Evolutionary conservation across 1,140 invertebrate species (phyloP).

Genomic region (Platyura marginata): DNA sequence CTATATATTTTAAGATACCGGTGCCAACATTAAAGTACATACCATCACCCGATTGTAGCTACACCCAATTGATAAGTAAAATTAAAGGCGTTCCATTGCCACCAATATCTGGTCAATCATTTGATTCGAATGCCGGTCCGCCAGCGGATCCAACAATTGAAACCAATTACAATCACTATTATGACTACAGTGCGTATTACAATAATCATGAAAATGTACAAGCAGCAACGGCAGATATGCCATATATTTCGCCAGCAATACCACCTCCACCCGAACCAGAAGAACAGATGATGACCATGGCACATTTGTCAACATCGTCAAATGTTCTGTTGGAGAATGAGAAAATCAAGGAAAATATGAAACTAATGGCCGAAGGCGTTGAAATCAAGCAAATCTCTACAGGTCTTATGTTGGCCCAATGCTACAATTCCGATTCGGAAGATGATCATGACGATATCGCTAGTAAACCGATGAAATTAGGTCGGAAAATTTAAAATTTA

Average conservation of each 20-base stretch:
- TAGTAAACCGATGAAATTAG: background rate
- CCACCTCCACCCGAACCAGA: too few species aligned
- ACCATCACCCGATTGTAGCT: slow-evolving; percentile 64
- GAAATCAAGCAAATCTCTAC: slow-evolving; percentile 24
- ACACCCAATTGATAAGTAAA: slow-evolving; percentile 65
- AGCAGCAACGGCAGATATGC: too few species aligned
- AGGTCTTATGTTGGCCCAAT: slow-evolving; percentile 33
- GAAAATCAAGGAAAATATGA: slow-evolving; percentile 8
- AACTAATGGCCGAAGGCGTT: slow-evolving; percentile 3
- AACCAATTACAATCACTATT: too few species aligned
- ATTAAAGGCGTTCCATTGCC: slow-evolving; percentile 50
- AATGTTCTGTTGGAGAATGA: slow-evolving; percentile 5
- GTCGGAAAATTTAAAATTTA: too few species aligned
- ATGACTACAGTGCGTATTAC: too few species aligned
- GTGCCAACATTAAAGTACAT: slow-evolving; percentile 44
- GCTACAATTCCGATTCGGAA: slow-evolving; percentile 34
- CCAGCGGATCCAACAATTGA: too few species aligned
- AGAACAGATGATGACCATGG: too few species aligned
- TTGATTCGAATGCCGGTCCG: too few species aligned
- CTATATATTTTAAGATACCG: slow-evolving; percentile 12
- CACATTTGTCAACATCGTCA: too few species aligned
- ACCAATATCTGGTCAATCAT: too few species aligned
- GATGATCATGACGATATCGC: slow-evolving; percentile 23
- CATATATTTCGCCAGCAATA: too few species aligned
- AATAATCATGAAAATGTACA: too few species aligned